Evolutionary conservation across 2,113 vertebrate genomes (phyloP), one percentile per base, ranked within the genome.

Genomic region (Epinephelus moara): DNA sequence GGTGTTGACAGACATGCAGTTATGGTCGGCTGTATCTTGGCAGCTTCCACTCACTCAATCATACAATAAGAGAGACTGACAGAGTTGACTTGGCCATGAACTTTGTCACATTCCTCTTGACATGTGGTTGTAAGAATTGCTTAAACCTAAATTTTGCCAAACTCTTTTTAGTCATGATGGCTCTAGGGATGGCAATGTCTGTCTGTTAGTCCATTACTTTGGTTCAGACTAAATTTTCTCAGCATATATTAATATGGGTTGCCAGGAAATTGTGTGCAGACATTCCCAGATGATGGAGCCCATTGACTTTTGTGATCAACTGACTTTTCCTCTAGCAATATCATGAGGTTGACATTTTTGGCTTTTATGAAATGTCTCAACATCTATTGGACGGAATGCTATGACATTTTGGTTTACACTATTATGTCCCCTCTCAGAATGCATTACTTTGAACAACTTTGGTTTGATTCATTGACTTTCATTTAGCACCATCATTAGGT

Each of bases 1-100:
- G 52, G 67, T 49, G 87, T 5, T 81, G 84, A 88, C 84, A 75
- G 90, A 85, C 42, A 15, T 63, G 52, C 33, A 63, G 47, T 71
- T 66, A 33, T 42, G 30, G 63, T 56, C 33, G 53, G n/a, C 72
- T n/a, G 47, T 14, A n/a, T 63, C 70, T 85, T 70, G 79, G 71
- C 84, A 47, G 61, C 78, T 63, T 80, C 53, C 70, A 37, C 59
- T 71, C 76, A 55, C 50, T 87, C 75, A 3, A 6, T 85, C 77
- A 55, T 19, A 57, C 18, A 50, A 50, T 42, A 21, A 80, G 63
- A 60, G 47, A 53, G 57, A 45, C 18, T 23, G 80, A 49, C 71
- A 5, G 60, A 55, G 75, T 4, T n/a, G 49, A 56, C 74, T 75
- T 13, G 72, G 61, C 68, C 37, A 14, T 72, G 81, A 81, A 76